phyloP scores from a whole-genome alignment of 1,140 invertebrate species.

The Calliphora vicina region DNA sequence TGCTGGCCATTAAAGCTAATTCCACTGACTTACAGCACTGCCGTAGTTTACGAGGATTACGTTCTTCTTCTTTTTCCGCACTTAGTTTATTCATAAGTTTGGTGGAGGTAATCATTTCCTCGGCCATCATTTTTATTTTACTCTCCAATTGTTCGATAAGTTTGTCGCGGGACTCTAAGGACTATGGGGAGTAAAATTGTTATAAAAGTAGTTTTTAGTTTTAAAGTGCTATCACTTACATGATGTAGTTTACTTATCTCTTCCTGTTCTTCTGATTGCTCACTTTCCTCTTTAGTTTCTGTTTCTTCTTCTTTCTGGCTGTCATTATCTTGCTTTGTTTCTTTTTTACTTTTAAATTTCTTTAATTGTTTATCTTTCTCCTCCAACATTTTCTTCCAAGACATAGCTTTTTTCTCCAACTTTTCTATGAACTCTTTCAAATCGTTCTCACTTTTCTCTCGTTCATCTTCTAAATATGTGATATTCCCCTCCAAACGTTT shows the following conservation, averaged over 20 bases:
- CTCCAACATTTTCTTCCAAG: conserved; percentile 50
- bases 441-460: conserved; percentile 54
- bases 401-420: conserved; percentile 47
- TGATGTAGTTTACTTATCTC: conserved; percentile 49
- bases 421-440: conserved; percentile 55
- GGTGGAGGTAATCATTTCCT: conserved; percentile 56
- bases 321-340: conserved; percentile 38
- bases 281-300: conserved; percentile 24
- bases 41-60: conserved; percentile 46
- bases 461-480: conserved; percentile 55
- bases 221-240: conserved; percentile 39
- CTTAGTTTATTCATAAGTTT: conserved; percentile 56
- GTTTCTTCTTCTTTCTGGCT: conserved; percentile 41
- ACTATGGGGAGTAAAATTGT: conserved; percentile 36
- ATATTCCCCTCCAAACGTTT: conserved; percentile 53
- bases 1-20: conserved; percentile 47
- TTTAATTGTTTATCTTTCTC: conserved; percentile 55
- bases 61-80: conserved; percentile 45
- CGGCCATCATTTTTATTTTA: conserved; percentile 51
- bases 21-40: conserved; percentile 56
- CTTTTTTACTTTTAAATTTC: conserved; percentile 38
- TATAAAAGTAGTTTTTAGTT: background rate
- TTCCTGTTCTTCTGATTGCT: conserved; percentile 33
- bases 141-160: conserved; percentile 54
- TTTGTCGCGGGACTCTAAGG: conserved; percentile 51